Base-by-base conservation (phyloP, 1,140 invertebrate genomes). In the Bicyclus anynana region DNA sequence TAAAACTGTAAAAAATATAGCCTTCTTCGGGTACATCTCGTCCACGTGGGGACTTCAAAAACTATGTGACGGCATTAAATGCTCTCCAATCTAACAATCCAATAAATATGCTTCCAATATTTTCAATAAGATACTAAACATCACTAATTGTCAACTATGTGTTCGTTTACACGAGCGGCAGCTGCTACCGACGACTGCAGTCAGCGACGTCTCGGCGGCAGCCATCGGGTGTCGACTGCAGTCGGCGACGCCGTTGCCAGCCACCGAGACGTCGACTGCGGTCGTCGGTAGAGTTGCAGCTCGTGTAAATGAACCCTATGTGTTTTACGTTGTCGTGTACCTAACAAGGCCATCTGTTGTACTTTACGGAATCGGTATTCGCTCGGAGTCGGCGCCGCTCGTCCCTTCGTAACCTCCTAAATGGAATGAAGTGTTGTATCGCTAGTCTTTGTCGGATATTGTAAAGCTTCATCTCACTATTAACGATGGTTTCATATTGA, bases 1-100 rank as follows among this genome's bases (percentile, higher is more conserved):
- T 86, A 86, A 81, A 86, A 76, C 75, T 83, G 80, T 78, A 84
- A 86, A 86, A 86, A 86, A 86, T 86, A 86, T 78, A 79, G 72
- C 74, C 69, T 80, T 79, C 69, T 76, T 78, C 73, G 74, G 76
- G 69, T 81, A 84, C 73, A 77, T 74, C 74, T 65, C 61, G 61
- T 64, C 68, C 61, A 67, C 77, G 63, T 65, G 60, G 66, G 75
- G 71, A 76, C 60, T 62, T 80, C 68, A 55, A 78, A 74, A 78
- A 71, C 74, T 76, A 70, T 68, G 64, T 65, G 74, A 77, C 68
- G 66, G 78, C 77, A 84, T 77, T 75, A 69, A 46, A 75, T 79
- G 74, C 76, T 68, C 64, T 72, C 69, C 57, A 65, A 75, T 67
- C 70, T 84, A 81, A 61, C 74, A 70, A 77, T 75, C 65, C 67